Conservation (phyloP, 1,140 invertebrate species). For the Ephestia elutella region DNA sequence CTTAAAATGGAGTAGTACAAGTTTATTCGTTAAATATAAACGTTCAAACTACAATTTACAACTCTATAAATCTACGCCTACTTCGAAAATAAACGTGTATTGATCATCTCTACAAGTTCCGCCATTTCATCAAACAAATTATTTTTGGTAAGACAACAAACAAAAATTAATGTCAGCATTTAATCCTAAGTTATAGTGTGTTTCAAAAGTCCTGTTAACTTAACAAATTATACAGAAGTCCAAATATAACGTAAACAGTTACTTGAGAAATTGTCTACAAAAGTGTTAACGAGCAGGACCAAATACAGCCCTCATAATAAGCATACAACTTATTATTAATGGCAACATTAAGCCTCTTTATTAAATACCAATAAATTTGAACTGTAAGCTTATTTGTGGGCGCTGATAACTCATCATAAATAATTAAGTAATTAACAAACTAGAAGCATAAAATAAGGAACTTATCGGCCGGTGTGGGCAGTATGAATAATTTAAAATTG, state of each 20-base stretch:
- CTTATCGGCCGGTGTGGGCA: slow-evolving; percentile 52
- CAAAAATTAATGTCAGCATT: not conserved
- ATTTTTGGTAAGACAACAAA: not conserved
- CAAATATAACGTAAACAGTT: slow-evolving; percentile 30
- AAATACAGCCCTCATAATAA: slow-evolving; percentile 23
- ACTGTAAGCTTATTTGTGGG: slow-evolving; percentile 25
- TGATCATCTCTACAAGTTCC: not conserved
- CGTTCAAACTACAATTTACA: not conserved
- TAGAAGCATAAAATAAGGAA: slow-evolving; percentile 53
- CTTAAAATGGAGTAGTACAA: too few relatives aligned
- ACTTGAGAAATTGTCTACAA: slow-evolving; percentile 35
- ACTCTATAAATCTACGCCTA: slow-evolving; percentile 2
- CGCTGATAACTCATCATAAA: slow-evolving; percentile 36
- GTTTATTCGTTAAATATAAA: not conserved
- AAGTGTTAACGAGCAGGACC: slow-evolving; percentile 31
- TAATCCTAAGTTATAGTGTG: not conserved
- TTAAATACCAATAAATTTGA: slow-evolving; percentile 17
- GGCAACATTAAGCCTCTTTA: slow-evolving; percentile 7
- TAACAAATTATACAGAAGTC: slow-evolving; percentile 30
- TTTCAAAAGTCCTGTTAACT: slow-evolving; percentile 1
- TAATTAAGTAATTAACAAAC: slow-evolving; percentile 65
- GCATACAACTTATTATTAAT: slow-evolving; percentile 17
- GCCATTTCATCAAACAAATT: not conserved
- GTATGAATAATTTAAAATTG: slow-evolving; percentile 71
- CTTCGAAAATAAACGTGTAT: not conserved